Base-by-base conservation (phyloP, 37 sponge, comb jelly and placozoan genomes). In the Tethya wilhelma region DNA sequence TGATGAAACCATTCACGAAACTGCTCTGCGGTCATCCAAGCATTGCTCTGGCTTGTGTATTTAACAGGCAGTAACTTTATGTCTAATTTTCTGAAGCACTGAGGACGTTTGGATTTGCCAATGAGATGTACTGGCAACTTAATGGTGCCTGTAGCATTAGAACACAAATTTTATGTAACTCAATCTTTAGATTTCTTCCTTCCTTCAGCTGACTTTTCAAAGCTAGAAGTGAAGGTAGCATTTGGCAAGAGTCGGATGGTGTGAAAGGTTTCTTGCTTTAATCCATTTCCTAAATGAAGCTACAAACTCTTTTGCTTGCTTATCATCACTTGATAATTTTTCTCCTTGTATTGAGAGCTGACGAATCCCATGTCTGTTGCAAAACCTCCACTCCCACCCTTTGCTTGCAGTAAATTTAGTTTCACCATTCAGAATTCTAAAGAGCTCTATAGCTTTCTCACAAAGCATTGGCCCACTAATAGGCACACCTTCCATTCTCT, bases 1-100 rank as follows among this genome's bases (percentile, higher is more conserved):
- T 80, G 38, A 71, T 88, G 76, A 70, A 89, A 93, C 93, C 89
- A 93, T n/a, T 79, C 82, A 23, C 25, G 32, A 67, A 88, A 88
- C 6, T 75, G 53, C 7, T 42, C 73, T 20, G 64, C 33, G n/a
- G 56, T 41, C 79, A 89, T 81, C 93, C 93, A 92, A n/a, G 93
- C 93, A 92, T 84, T 92, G 20, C 38, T 71, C 63, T 93, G 82
- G 59, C 53, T 67, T 7, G 72, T 39, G 42, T 88, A 93, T 33
- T 34, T 39, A 7, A 85, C 78, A 57, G 86, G 93, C n/a, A 92
- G 81, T 44, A 64, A 31, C 6, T 78, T 40, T 43, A 28, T 26
- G 20, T 59, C 38, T 0, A 88, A 23, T 49, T 75, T 63, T 44
- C 68, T 77, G 64, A 92, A 90, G 64, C 89, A 90, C 28, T 75